Base-by-base conservation (phyloP, 2,888 invertebrate species). In the Coleophora deauratella region DNA sequence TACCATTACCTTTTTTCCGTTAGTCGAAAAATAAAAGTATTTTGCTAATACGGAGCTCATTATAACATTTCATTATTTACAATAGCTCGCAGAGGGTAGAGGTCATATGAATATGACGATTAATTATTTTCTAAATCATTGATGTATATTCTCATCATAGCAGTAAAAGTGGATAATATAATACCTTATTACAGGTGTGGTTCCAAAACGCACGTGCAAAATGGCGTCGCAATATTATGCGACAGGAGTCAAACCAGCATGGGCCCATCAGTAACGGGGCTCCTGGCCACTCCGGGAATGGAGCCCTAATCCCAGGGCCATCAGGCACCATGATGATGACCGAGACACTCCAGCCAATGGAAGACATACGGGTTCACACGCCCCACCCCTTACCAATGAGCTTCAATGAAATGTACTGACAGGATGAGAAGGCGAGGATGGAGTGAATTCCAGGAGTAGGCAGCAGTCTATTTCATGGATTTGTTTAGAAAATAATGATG, bases 141-240 rank as follows among this genome's bases (percentile, higher is more conserved):
- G n/a, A n/a, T n/a, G n/a, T n/a, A n/a, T n/a, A n/a, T n/a, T n/a
- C n/a, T 6, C 21, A 6, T 21, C 21, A 6, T 6, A 21, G 21
- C 6, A 3, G 6, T 33, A 10, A 27, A 15, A 35, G n/a, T 27
- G 13, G 30, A 9, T 15, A 27, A 7, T 9, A 2, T 9, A 31
- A 31, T 4, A 3, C 10, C 10, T n/a, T 31, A 7, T 31, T 27
- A 27, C 53, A 99, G 98, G 98, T 99, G 1, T 99, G 99, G 99
- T 99, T 99, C 78, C 99, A 99, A 90, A 99, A 99, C 72, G 98
- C 99, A 0, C 88, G 99, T 39, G 99, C 99, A 31, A 99, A 99
- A 86, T 99, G 97, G 94, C 91, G 99, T 52, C 90, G 99, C 39
- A 98, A 95, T 75, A 90, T 95, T 70, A 94, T 95, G 93, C 86